Evolutionary conservation across 2,113 vertebrate species (phyloP), one percentile per base, ranked within the genome.

Genomic region (Damaliscus lunatus): DNA sequence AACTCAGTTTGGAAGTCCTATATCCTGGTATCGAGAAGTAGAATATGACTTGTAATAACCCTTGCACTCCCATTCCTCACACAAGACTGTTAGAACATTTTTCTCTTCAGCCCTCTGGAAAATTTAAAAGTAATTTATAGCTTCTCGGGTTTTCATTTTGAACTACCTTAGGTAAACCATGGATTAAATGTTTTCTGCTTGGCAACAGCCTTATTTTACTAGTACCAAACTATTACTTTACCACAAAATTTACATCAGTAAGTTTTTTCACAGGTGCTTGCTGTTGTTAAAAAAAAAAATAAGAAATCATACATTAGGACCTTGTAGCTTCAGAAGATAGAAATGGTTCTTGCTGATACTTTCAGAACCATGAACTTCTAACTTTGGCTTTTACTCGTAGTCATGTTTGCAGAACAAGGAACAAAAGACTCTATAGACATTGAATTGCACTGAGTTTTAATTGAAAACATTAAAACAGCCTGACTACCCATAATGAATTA

Each of bases 381-480:
- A 87, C 23, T 94, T 59, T 84, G 15, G n/a, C 33, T 93, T 91
- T 93, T 80, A 97, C 16, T 77, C 46, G 12, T 46, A 87, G 23
- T 88, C 29, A 78, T 74, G 57, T 21, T 96, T 96, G 46, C 29
- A 94, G 43, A 96, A 93, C 36, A 97, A 82, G 33, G 71, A 94
- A 82, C 27, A 90, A 80, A 92, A 93, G 86, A 95, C 53, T 59
- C 48, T 64, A 93, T 11, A 91, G 52, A 82, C 43, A 88, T 1
- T 91, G 48, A 93, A 10, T 74, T 97, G 60, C 29, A 80, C 40
- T 88, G 78, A 96, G 7, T 90, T 98, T 97, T 98, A 96, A 96
- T 40, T 94, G 60, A 92, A 97, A 97, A 90, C 60, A 91, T 62
- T 85, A 50, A 52, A 96, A 96, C 33, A 77, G 71, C 48, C 92